Percentiles rank a stretch among this genome's conserved stretches.
phyloP scores from a whole-genome alignment of 1,140 invertebrate species.

The Drosophila serrata region DNA sequence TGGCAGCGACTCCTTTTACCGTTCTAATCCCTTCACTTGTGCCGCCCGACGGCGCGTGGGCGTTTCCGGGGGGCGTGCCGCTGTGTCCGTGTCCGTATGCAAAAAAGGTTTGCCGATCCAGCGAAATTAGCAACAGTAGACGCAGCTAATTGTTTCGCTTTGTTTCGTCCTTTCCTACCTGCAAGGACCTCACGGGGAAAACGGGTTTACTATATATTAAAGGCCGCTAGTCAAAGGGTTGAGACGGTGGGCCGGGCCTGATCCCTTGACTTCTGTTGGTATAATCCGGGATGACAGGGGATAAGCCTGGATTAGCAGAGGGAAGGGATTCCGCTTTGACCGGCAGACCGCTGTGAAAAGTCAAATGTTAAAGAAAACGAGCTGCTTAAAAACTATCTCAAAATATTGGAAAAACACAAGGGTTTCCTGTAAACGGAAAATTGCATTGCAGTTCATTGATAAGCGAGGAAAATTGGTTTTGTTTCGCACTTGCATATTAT shows the following conservation, averaged over 20 bases:
- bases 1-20: conserved; percentile 37
- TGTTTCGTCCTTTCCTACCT: conserved; percentile 33
- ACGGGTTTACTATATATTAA: not conserved
- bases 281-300: conserved; percentile 79
- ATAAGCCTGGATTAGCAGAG: conserved; percentile 72
- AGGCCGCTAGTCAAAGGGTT: conserved; percentile 31
- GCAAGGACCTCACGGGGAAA: conserved; percentile 13
- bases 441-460: conserved; percentile 19
- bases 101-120: conserved; percentile 49
- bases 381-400: not conserved
- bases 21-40: conserved; percentile 62
- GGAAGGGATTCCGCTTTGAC: conserved; percentile 1
- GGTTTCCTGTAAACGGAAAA: not conserved
- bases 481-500: not conserved
- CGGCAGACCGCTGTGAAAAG: conserved; percentile 32
- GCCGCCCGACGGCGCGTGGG: conserved; percentile 62
- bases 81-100: conserved; percentile 45
- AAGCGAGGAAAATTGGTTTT: conserved; percentile 2
- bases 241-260: conserved; percentile 42
- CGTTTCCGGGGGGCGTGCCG: conserved; percentile 61
- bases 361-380: conserved; percentile 50
- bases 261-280: conserved; percentile 74
- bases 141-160: conserved; percentile 73
- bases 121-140: conserved; percentile 84
- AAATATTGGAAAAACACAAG: conserved; percentile 11